phyloP scores from a whole-genome alignment of 2,113 vertebrate species.

The Malurus melanocephalus region DNA sequence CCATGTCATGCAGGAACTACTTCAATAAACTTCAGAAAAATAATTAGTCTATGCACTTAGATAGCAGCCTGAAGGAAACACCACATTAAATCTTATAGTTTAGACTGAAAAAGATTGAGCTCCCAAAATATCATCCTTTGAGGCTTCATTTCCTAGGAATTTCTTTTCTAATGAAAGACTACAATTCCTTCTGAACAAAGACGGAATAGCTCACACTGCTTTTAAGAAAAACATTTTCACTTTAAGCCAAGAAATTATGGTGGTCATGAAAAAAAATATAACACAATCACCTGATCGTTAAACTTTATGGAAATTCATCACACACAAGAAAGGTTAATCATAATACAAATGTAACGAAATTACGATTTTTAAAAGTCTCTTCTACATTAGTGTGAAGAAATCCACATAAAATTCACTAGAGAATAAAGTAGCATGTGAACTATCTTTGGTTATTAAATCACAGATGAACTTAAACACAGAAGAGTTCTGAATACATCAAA shows the following conservation, averaged over 20 bases:
- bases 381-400: neutral
- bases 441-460: neutral
- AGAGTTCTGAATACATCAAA: neutral
- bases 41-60: neutral
- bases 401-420: neutral
- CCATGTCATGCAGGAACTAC: neutral
- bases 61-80: neutral
- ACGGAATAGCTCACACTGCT: neutral
- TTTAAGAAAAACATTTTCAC: neutral
- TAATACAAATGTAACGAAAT: neutral
- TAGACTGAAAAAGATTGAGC: neutral
- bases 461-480: accelerated
- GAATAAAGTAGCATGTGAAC: neutral
- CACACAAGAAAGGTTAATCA: neutral
- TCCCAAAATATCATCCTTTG: neutral
- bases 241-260: neutral
- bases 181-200: neutral
- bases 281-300: accelerated
- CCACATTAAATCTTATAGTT: neutral
- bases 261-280: neutral
- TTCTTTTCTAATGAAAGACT: neutral
- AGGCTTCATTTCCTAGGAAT: neutral
- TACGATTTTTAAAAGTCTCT: neutral
- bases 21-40: neutral
- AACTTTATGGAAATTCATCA: neutral